Conservation (phyloP, 2,113 vertebrate genomes). For the Mesoclemmys tuberculata region DNA sequence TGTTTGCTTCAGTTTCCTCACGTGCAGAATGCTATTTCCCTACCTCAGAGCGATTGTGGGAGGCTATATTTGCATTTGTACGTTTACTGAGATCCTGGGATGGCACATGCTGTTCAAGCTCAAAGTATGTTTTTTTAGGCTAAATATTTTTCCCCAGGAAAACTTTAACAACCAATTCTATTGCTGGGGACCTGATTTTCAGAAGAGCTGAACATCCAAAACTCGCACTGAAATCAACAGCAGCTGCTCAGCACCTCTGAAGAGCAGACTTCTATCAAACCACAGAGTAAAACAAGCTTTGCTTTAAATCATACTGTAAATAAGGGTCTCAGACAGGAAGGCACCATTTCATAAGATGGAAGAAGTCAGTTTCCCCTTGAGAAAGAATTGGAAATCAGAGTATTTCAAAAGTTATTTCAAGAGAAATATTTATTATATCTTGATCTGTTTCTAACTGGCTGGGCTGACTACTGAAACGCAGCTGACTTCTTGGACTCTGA, state of each 20-base stretch:
- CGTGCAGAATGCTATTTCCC: neutral
- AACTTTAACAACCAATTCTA: neutral
- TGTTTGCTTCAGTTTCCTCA: neutral
- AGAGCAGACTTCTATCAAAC: neutral
- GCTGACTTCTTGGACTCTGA: neutral
- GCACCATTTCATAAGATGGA: neutral
- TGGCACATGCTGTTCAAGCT: neutral
- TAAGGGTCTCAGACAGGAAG: neutral
- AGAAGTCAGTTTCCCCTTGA: neutral
- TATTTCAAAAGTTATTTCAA: neutral
- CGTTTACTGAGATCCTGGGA: neutral
- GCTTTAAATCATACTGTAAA: neutral
- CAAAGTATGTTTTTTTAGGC: neutral
- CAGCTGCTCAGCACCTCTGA: neutral
- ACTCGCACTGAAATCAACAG: neutral
- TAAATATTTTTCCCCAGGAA: neutral
- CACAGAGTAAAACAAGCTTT: neutral
- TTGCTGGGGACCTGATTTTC: neutral
- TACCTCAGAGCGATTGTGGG: neutral
- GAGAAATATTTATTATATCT: neutral
- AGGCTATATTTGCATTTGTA: neutral
- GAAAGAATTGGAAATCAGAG: neutral
- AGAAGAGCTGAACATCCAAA: neutral
- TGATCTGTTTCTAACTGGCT: neutral
- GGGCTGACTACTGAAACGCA: neutral